A percentile compares a stretch with the other conserved stretches of the same genome.
Conservation (phyloP, 35 echinoderm and acorn worm species). For the Chiridota heheva region DNA sequence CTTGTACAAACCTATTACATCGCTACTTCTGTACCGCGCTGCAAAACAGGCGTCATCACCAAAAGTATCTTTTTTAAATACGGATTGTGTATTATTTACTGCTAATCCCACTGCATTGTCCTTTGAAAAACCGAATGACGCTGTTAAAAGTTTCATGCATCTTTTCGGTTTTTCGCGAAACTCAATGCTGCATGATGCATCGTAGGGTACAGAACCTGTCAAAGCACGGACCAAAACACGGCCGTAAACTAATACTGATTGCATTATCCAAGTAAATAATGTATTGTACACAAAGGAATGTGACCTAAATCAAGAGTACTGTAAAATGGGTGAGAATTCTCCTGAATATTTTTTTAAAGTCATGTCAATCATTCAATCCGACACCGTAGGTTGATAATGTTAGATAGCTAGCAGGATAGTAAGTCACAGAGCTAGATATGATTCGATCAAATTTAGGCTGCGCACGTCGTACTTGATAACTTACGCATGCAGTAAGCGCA, state of each 20-base stretch:
- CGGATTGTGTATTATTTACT: slow-evolving; percentile 26
- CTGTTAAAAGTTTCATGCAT: slow-evolving; percentile 74
- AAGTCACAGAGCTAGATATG: too few species aligned
- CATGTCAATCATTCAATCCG: too few species aligned
- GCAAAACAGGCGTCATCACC: slow-evolving; percentile 98
- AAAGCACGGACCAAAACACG: slow-evolving; percentile 81
- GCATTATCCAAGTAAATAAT: slow-evolving; percentile 52
- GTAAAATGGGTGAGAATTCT: too few species aligned
- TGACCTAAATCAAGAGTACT: too few species aligned
- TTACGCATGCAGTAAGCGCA: too few species aligned
- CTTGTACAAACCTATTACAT: slow-evolving; percentile 82
- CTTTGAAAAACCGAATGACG: slow-evolving; percentile 91
- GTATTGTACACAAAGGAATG: too few species aligned
- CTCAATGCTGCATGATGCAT: slow-evolving; percentile 74
- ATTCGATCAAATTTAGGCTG: too few species aligned
- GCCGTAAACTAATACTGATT: slow-evolving; percentile 96
- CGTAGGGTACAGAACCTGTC: slow-evolving; percentile 84
- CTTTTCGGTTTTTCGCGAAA: slow-evolving; percentile 39
- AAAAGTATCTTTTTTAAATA: slow-evolving; percentile 90
- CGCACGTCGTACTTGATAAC: too few species aligned
- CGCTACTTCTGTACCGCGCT: slow-evolving; percentile 69
- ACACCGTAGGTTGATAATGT: too few species aligned
- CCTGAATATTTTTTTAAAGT: too few species aligned
- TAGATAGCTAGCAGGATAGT: too few species aligned
- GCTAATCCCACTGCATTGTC: slow-evolving; percentile 31